phyloP scores from a whole-genome alignment of 2,113 vertebrate species.

The Haemorhous mexicanus region DNA sequence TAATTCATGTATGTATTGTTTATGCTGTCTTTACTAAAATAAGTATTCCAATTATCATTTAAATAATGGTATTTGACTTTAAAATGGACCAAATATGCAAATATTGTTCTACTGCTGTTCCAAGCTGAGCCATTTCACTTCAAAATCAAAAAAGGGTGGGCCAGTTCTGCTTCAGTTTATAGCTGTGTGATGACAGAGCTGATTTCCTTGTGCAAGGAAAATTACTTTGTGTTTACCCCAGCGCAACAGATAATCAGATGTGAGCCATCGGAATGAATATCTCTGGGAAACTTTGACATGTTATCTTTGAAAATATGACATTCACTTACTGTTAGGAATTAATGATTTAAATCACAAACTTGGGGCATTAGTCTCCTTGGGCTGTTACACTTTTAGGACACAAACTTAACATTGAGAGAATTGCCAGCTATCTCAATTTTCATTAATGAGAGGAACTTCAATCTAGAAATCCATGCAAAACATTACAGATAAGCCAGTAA shows the following conservation, averaged over 20 bases:
- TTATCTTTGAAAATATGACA: conserved; percentile 33
- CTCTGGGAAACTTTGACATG: not conserved
- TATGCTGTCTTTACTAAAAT: conserved; percentile 7
- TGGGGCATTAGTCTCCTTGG: not conserved
- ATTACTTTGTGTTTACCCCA: not conserved
- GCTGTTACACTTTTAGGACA: not conserved
- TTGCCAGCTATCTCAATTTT: not conserved
- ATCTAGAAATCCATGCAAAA: not conserved
- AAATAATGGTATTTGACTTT: conserved; percentile 23
- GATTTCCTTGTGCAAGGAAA: not conserved
- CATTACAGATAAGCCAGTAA: not conserved
- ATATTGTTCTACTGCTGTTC: not conserved
- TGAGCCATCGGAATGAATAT: conserved; percentile 2
- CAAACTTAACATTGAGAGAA: not conserved
- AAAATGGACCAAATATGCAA: conserved; percentile 20
- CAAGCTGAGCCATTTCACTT: not conserved
- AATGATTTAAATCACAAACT: not conserved
- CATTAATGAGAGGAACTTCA: not conserved
- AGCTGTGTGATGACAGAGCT: not conserved
- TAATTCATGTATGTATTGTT: conserved; percentile 32
- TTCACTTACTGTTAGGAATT: not conserved
- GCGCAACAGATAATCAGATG: not conserved
- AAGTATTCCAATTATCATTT: conserved; percentile 27
- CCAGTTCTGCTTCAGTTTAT: not conserved
- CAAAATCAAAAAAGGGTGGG: not conserved